phyloP scores from a whole-genome alignment of 2,888 invertebrate genomes.

The Capitulum mitella region DNA sequence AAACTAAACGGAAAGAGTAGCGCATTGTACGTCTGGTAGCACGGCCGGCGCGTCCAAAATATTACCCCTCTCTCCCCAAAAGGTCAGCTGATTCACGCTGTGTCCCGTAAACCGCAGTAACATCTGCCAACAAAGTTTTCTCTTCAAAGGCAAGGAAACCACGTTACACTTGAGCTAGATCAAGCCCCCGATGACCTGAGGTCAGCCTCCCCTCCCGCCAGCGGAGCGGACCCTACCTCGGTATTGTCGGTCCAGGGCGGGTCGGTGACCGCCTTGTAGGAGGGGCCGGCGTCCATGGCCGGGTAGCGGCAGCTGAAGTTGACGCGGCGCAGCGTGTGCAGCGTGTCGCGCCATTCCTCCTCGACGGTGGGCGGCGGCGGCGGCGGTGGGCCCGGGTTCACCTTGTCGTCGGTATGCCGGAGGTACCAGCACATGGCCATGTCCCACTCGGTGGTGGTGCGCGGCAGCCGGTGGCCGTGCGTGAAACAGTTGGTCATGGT shows the following conservation, averaged over 20 bases:
- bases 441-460: constrained; percentile 10
- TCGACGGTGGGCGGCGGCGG: constrained; percentile 14
- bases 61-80: no score
- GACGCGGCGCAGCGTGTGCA: neutral
- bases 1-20: no score
- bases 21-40: no score
- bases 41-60: no score
- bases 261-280: constrained; percentile 10
- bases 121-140: no score
- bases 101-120: no score
- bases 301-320: constrained; percentile 4
- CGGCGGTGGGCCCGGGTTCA: constrained; percentile 16
- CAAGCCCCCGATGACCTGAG: no score
- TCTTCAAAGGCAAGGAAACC: no score
- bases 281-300: neutral
- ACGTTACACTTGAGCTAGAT: no score
- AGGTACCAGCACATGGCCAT: neutral
- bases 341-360: neutral
- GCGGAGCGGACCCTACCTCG: neutral
- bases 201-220: no score
- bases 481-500: constrained; percentile 8
- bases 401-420: neutral
- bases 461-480: neutral
- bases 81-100: no score
- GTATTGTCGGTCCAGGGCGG: neutral